Evolutionary conservation across 2,797 vertebrate genomes (phyloP).

Genomic region (Gymnothorax javanicus): DNA sequence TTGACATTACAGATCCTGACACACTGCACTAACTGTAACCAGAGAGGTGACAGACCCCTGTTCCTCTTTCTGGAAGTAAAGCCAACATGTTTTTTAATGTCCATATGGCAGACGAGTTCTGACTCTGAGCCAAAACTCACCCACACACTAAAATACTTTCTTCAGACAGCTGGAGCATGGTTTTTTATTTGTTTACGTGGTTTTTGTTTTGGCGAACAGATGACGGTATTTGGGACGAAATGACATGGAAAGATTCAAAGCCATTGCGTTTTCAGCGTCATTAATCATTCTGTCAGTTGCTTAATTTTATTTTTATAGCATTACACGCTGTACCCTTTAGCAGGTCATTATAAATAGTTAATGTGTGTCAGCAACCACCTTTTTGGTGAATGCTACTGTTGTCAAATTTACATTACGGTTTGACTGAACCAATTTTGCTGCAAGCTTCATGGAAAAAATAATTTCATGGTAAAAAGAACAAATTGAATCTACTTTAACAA

Average conservation of each 20-base stretch:
- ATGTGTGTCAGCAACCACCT: background rate
- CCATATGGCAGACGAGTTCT: constrained; percentile 90
- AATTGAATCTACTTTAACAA: too few species aligned
- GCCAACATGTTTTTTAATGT: constrained; percentile 78
- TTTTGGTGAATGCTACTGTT: background rate
- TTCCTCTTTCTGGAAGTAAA: constrained; percentile 57
- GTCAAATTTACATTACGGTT: background rate
- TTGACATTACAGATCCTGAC: background rate
- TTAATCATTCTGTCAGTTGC: constrained; percentile 31
- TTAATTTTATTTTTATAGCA: background rate
- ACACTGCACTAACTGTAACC: constrained; percentile 46
- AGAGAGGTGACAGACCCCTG: constrained; percentile 45
- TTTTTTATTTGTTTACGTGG: constrained; percentile 56
- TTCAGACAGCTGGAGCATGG: constrained; percentile 71
- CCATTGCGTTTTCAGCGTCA: constrained; percentile 30
- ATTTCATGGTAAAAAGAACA: too few species aligned
- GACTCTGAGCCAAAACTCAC: constrained; percentile 75
- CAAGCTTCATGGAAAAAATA: too few species aligned
- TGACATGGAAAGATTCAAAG: constrained; percentile 24
- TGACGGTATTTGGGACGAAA: constrained; percentile 54
- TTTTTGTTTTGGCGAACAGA: constrained; percentile 45
- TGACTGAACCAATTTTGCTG: background rate
- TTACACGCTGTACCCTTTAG: background rate
- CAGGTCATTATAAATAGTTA: background rate
- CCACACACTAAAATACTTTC: constrained; percentile 66